Base-by-base conservation (phyloP, 2,113 vertebrate species). In the Dasyornis broadbenti region DNA sequence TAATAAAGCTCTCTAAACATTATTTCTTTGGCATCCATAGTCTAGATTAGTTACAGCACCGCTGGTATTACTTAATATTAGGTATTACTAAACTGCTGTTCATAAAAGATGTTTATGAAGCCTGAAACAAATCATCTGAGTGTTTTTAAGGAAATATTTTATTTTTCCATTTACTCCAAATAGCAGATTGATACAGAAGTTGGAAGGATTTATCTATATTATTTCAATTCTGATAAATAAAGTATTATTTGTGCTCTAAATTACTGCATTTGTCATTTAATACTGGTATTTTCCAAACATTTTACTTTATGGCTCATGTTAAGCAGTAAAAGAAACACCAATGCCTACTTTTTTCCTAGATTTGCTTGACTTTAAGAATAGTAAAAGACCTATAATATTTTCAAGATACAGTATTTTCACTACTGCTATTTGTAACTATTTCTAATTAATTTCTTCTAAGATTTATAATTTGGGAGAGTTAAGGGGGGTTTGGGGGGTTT, bases 91-190 rank as follows among this genome's bases (percentile, higher is more conserved):
- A 70, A 83, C 35, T 82, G 31, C 45, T 80, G 27, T 26, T 94
- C 44, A 42, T 86, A 90, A 82, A 89, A 94, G n/a, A 52, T 49
- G 18, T 95, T 95, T 96, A 89, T 83, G 68, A 93, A 14, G 35
- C 47, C 35, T 63, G 47, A 88, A 86, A 80, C 39, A 86, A 95
- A 75, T 73, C 1, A 75, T 92, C 71, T 77, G 54, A 80, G 45
- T 40, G 15, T 50, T 91, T 95, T 90, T 54, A 90, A 66, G 68
- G 64, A 81, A 92, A 70, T 94, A 92, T 73, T 93, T 94, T 92
- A 72, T 91, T 93, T 90, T 92, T 72, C 52, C 63, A 31, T 92
- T 88, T 86, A 70, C 35, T 92, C 30, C 33, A 89, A 77, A 88
- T 44, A 40, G 33, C 57, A 91, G 42, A 54, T 12, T 93, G 75